Evolutionary conservation across 2,888 invertebrate species (phyloP).

Genomic region (Branchipolynoe longqiensis): DNA sequence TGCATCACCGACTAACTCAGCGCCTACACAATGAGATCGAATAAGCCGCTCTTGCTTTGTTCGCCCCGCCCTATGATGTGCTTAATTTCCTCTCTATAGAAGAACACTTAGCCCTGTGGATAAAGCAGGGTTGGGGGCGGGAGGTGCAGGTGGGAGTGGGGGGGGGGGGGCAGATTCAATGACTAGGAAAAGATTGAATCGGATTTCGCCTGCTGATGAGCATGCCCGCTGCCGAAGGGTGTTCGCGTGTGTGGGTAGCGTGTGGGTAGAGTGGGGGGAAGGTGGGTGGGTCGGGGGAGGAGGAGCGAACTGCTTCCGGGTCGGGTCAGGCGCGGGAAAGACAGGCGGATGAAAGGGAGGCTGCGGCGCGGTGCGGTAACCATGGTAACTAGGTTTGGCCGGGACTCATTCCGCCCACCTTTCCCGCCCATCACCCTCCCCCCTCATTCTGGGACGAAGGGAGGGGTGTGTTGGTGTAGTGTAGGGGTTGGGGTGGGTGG

Average conservation of each 20-base stretch:
- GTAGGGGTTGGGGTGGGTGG: too few relatives aligned
- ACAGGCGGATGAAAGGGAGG: conserved; percentile 41
- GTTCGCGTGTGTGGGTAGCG: too few relatives aligned
- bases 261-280: too few relatives aligned
- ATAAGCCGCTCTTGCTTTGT: conserved; percentile 27
- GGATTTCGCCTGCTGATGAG: conserved; percentile 49
- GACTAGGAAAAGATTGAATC: conserved; percentile 48
- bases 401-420: conserved; percentile 30
- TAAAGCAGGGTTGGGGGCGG: conserved; percentile 50
- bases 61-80: conserved; percentile 11
- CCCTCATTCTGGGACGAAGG: background rate
- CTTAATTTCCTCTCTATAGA: conserved; percentile 50
- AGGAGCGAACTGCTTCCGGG: background rate
- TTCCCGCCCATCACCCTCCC: background rate
- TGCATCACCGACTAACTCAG: background rate
- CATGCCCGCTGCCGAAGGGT: too few relatives aligned
- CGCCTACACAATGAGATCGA: conserved; percentile 8
- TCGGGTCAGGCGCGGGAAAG: conserved; percentile 27
- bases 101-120: conserved; percentile 38
- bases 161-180: too few relatives aligned
- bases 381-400: conserved; percentile 44
- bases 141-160: too few relatives aligned
- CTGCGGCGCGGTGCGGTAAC: conserved; percentile 33
- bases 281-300: too few relatives aligned
- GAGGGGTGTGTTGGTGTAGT: too few relatives aligned